These are phyloP conservation scores for Petrocephalus zakoni DNA, from an alignment of 2,113 vertebrate species.

Conservation along the genomic window DNA sequence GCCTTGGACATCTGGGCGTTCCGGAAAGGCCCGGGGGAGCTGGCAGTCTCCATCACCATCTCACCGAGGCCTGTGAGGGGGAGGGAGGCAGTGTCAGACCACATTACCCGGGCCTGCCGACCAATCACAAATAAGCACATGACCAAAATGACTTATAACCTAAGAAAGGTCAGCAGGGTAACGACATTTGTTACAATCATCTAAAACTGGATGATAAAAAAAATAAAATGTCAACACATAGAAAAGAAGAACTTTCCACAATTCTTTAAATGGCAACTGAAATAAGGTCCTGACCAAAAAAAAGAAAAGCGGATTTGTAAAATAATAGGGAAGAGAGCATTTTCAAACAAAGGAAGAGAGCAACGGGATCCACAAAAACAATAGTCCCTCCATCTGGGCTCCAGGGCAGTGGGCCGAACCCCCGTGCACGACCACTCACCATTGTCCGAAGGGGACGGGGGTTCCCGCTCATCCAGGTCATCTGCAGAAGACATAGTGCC, in stretches of 20 bases:
- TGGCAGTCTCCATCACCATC: conserved; percentile 74
- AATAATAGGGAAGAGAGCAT: neutral
- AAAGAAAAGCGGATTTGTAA: neutral
- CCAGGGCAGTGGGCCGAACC: neutral
- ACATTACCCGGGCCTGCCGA: neutral
- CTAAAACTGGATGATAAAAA: neutral
- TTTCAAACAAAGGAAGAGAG: neutral
- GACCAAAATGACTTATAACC: neutral
- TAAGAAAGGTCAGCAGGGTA: neutral
- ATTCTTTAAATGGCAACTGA: neutral
- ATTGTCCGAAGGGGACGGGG: conserved; percentile 82
- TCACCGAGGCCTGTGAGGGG: conserved; percentile 71
- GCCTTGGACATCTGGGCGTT: conserved; percentile 93
- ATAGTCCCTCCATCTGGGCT: neutral
- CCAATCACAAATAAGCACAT: neutral
- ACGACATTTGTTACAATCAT: neutral
- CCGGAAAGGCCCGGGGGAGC: conserved; percentile 83
- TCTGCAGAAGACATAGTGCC: conserved; percentile 98
- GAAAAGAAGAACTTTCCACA: neutral
- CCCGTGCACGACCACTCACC: conserved; percentile 55
- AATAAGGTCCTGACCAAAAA: neutral
- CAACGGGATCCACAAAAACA: neutral
- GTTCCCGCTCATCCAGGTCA: conserved; percentile 93
- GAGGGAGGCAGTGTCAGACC: neutral
- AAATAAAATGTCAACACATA: neutral